Evolutionary conservation across 1,140 invertebrate genomes (phyloP).

Genomic region (Hetaerina americana): DNA sequence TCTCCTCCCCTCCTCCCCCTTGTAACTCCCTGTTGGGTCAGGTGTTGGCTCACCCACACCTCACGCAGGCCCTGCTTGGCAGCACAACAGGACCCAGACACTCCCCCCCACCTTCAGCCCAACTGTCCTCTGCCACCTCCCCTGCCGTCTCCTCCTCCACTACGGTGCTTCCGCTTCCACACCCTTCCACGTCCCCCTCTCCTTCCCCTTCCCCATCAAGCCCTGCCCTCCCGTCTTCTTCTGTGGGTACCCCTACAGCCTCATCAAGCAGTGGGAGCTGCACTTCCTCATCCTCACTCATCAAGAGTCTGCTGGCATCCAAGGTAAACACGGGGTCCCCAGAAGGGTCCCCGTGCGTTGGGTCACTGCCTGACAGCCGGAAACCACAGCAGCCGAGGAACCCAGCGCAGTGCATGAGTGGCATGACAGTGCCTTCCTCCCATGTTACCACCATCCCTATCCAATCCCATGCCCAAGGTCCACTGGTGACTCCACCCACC

Average conservation of each 20-base stretch:
- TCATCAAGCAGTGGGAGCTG: background rate
- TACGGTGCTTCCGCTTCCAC: background rate
- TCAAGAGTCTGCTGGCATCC: slow-evolving; percentile 73
- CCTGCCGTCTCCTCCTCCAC: slow-evolving; percentile 6
- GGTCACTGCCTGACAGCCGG: slow-evolving; percentile 9
- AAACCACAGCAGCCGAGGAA: slow-evolving; percentile 41
- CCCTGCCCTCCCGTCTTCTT: slow-evolving; percentile 21
- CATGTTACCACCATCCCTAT: slow-evolving; percentile 21
- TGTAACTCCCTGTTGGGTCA: slow-evolving; percentile 18
- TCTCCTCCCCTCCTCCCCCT: too few relatives aligned
- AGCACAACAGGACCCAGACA: slow-evolving; percentile 30
- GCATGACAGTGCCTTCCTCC: slow-evolving; percentile 23
- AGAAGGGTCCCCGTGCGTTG: background rate
- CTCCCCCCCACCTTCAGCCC: slow-evolving; percentile 17
- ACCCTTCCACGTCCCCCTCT: background rate
- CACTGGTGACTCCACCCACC: slow-evolving; percentile 6
- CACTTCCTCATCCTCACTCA: slow-evolving; percentile 43
- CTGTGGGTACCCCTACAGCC: slow-evolving; percentile 24
- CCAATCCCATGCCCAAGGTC: slow-evolving; percentile 20
- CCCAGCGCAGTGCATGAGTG: slow-evolving; percentile 4
- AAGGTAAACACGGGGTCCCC: slow-evolving; percentile 47
- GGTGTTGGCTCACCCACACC: slow-evolving; percentile 46
- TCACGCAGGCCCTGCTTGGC: slow-evolving; percentile 42
- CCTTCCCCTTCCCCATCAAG: slow-evolving; percentile 10
- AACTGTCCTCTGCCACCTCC: slow-evolving; percentile 5